These are phyloP conservation scores for Drosophila bipectinata DNA, from an alignment of 1,140 invertebrate species.

Conservation along the genomic window DNA sequence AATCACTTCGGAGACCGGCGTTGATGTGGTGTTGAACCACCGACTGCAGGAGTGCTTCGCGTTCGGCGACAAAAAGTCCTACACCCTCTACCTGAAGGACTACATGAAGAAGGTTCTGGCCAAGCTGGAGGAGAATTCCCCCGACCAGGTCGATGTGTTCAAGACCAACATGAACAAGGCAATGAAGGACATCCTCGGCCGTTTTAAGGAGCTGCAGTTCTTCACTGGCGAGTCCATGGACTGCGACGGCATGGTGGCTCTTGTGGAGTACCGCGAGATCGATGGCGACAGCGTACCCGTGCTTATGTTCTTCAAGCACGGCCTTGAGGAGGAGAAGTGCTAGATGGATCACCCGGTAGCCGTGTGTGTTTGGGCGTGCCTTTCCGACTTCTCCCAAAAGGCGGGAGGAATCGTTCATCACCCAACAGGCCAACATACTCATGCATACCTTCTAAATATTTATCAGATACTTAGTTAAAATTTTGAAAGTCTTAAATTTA, in stretches of 20 bases:
- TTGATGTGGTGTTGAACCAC: slow-evolving; percentile 97
- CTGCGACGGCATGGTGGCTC: slow-evolving; percentile 95
- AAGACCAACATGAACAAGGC: slow-evolving; percentile 97
- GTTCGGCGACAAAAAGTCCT: slow-evolving; percentile 94
- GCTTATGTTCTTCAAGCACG: slow-evolving; percentile 98
- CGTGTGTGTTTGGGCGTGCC: slow-evolving; percentile 17
- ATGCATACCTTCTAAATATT: slow-evolving; percentile 61
- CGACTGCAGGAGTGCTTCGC: slow-evolving; percentile 94
- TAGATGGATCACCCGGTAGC: slow-evolving; percentile 84
- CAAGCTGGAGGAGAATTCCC: slow-evolving; percentile 91
- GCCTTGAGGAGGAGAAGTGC: slow-evolving; percentile 96
- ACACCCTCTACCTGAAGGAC: slow-evolving; percentile 96
- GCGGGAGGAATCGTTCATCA: slow-evolving; percentile 19
- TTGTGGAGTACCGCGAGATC: slow-evolving; percentile 96
- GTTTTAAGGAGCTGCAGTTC: slow-evolving; percentile 97
- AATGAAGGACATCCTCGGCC: slow-evolving; percentile 95
- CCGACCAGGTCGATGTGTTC: slow-evolving; percentile 93
- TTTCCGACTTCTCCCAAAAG: slow-evolving; percentile 3
- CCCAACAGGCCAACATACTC: slow-evolving; percentile 57
- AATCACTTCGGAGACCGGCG: slow-evolving; percentile 89
- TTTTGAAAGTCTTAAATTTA: slow-evolving; percentile 61
- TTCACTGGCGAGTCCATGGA: slow-evolving; percentile 98
- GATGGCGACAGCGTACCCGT: slow-evolving; percentile 92
- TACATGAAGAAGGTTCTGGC: slow-evolving; percentile 98
- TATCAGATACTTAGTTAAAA: slow-evolving; percentile 60